phyloP scores from a whole-genome alignment of 2,113 vertebrate genomes.

The Lucifuga dentata region DNA sequence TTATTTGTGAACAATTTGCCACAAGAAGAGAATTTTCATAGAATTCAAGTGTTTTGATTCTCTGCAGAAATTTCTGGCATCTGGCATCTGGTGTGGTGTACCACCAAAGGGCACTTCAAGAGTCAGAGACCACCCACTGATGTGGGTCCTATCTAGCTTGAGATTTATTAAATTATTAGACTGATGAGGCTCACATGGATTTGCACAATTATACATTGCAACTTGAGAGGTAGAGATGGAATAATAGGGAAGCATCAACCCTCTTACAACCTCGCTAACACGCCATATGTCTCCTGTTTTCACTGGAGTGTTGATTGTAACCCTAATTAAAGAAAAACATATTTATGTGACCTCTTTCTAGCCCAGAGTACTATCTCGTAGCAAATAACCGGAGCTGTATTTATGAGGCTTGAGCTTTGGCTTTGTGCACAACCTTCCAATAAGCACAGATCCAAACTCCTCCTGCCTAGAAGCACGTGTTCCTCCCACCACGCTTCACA shows the following conservation, averaged over 20 bases:
- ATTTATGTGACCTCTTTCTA: neutral
- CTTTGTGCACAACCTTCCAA: conserved; percentile 18
- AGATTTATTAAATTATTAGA: neutral
- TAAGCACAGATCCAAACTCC: conserved; percentile 32
- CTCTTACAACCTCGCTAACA: neutral
- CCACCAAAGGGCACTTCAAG: too few species aligned
- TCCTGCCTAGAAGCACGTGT: conserved; percentile 37
- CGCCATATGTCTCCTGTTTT: neutral
- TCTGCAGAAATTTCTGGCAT: too few species aligned
- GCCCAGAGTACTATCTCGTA: neutral
- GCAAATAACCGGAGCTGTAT: conserved; percentile 1
- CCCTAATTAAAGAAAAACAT: neutral
- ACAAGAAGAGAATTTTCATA: too few species aligned
- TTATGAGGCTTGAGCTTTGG: conserved; percentile 21
- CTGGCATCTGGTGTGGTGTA: too few species aligned
- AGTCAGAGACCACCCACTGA: too few species aligned
- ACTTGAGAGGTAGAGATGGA: too few species aligned
- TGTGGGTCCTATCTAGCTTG: too few species aligned
- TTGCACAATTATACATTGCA: too few species aligned
- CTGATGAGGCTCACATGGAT: neutral
- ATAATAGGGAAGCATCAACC: neutral
- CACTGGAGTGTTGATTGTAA: neutral
- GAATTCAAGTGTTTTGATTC: too few species aligned
- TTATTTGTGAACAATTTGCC: too few species aligned
- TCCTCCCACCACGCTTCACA: conserved; percentile 74